Conservation (phyloP, 1,140 invertebrate species). For the Drosophila ironensis region DNA sequence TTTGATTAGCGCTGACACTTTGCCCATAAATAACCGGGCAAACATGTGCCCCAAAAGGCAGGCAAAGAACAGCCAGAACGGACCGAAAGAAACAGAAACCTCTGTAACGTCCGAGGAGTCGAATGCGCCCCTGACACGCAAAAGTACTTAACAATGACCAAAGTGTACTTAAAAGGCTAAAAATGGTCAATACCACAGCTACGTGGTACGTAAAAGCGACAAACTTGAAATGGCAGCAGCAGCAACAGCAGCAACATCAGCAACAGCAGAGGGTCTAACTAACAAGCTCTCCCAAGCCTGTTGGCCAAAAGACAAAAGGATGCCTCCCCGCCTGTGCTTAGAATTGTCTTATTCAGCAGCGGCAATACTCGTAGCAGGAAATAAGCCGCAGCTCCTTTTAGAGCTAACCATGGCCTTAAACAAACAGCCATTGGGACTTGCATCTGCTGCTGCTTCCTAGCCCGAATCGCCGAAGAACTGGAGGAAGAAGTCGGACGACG, state of each 20-base stretch:
- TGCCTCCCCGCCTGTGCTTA: slow-evolving; percentile 53
- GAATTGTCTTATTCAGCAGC: slow-evolving; percentile 48
- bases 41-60: slow-evolving; percentile 75
- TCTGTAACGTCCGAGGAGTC: slow-evolving; percentile 11
- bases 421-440: slow-evolving; percentile 47
- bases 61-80: slow-evolving; percentile 2
- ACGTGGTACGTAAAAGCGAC: slow-evolving; percentile 45
- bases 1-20: slow-evolving; percentile 81
- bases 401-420: slow-evolving; percentile 69
- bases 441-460: not conserved
- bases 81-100: not conserved
- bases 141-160: slow-evolving; percentile 81
- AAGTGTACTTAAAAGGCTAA: slow-evolving; percentile 77
- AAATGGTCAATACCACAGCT: slow-evolving; percentile 63
- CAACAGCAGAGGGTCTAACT: slow-evolving; percentile 39
- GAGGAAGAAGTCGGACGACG: not conserved
- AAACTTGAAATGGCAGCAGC: slow-evolving; percentile 72
- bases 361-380: slow-evolving; percentile 47
- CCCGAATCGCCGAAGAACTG: slow-evolving; percentile 15
- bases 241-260: slow-evolving; percentile 44
- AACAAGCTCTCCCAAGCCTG: slow-evolving; percentile 60
- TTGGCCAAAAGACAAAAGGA: slow-evolving; percentile 60
- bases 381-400: slow-evolving; percentile 74
- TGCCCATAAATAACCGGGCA: slow-evolving; percentile 80
- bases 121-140: slow-evolving; percentile 66